Conservation (phyloP, 2,888 invertebrate genomes). For the Drosophila paracracens region DNA sequence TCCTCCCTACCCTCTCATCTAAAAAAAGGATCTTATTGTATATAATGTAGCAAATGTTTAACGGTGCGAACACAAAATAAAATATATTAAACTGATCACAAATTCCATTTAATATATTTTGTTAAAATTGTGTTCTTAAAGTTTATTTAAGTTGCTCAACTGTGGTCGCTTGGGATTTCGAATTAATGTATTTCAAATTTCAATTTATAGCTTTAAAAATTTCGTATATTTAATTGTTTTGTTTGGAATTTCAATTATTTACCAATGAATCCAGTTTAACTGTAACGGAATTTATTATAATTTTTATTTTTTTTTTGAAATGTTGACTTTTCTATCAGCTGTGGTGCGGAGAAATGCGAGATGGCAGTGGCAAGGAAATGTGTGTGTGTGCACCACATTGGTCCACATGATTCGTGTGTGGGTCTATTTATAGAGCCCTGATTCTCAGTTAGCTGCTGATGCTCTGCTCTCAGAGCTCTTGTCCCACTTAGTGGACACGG, state of each 20-base stretch:
- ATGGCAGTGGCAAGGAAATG: slow-evolving; percentile 4
- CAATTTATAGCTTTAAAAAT: background rate
- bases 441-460: slow-evolving; percentile 16
- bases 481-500: slow-evolving; percentile 49
- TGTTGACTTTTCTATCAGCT: slow-evolving; percentile 10
- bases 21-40: slow-evolving; percentile 37
- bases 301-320: background rate
- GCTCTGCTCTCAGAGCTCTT: slow-evolving; percentile 35
- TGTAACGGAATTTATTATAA: background rate
- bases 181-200: background rate
- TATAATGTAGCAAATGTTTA: slow-evolving; percentile 42
- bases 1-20: no score
- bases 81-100: slow-evolving; percentile 19
- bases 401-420: slow-evolving; percentile 48
- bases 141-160: background rate
- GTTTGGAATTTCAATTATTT: background rate
- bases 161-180: background rate
- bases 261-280: background rate
- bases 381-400: slow-evolving; percentile 38
- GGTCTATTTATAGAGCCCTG: slow-evolving; percentile 66
- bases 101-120: background rate
- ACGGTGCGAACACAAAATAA: slow-evolving; percentile 40
- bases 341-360: slow-evolving; percentile 4
- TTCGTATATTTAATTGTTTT: background rate
- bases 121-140: no score